Base-by-base conservation (phyloP, 2,888 invertebrate species). In the Bimastos eiseni region DNA sequence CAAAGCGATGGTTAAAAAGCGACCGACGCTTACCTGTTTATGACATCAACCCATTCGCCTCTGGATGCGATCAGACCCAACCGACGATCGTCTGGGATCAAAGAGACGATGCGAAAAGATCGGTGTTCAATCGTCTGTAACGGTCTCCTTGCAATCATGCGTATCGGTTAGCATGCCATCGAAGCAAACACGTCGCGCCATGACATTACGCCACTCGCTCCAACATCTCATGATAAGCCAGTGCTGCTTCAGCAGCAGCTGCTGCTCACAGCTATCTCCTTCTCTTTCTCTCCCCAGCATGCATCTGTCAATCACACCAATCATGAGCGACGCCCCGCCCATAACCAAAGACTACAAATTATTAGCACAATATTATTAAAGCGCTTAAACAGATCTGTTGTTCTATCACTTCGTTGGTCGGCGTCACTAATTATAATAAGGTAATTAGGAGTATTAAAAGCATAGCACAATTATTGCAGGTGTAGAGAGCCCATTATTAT, bases 141-240 rank as follows among this genome's bases (percentile, higher is more conserved):
- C 86, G 34, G 86, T 24, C 86, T 70, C 70, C n/a, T 86, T 86
- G 86, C 86, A 86, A 37, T 37, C 86, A 86, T 36, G 86, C 86
- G 86, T 36, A 37, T 86, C 86, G 70, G 70, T n/a, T 70, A 70
- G 30, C n/a, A 70, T 70, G 70, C 70, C n/a, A 70, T 70, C 30
- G 30, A 70, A 11, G 70, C 70, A 70, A 70, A 70, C 70, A 70
- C 0, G n/a, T 13, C 70, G 8, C 70, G 70, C 70, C 70, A 70
- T 70, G 70, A 70, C n/a, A 30, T 70, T 70, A 70, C 70, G 70
- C 8, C 70, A n/a, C 70, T n/a, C 13, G 70, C 30, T 70, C n/a
- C n/a, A 11, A n/a, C 70, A 70, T 88, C 38, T 88, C 88, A 37
- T 88, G 37, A 88, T 88, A 88, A 88, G 37, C 88, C 88, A 37